These are phyloP conservation scores for Notarius lentiginosus DNA, from an alignment of 2,113 vertebrate genomes.

Conservation along the genomic window DNA sequence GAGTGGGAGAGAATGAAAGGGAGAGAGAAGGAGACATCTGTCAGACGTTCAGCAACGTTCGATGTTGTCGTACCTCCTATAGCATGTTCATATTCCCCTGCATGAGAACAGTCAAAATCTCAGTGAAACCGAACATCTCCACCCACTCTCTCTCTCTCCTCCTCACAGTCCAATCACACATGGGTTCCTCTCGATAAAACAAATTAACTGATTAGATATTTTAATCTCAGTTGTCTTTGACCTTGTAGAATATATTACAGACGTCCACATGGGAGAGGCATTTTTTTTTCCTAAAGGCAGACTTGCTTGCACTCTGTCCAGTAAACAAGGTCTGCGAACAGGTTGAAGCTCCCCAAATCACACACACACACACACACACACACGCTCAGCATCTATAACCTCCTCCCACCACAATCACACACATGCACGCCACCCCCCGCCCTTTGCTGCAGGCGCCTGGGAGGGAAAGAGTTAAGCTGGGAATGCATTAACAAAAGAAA, in stretches of 20 bases:
- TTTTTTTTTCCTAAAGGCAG: conserved; percentile 65
- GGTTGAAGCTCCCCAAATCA: conserved; percentile 62
- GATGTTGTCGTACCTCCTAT: conserved; percentile 62
- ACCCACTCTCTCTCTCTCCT: conserved; percentile 36
- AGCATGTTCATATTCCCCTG: conserved; percentile 68
- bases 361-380: conserved; percentile 42
- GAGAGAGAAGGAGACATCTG: conserved; percentile 61
- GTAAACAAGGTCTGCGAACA: conserved; percentile 65
- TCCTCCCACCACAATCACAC: conserved; percentile 43
- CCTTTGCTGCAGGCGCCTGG: conserved; percentile 63
- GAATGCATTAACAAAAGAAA: conserved; percentile 99
- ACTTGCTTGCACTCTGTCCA: conserved; percentile 63
- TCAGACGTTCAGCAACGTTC: conserved; percentile 75
- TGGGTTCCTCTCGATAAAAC: conserved; percentile 81
- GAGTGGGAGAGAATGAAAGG: conserved; percentile 50
- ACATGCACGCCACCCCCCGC: not conserved
- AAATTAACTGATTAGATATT: conserved; percentile 84
- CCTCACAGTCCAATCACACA: conserved; percentile 72
- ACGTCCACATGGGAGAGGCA: conserved; percentile 71
- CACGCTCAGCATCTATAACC: conserved; percentile 13
- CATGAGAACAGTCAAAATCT: conserved; percentile 74
- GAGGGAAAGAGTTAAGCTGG: conserved; percentile 78
- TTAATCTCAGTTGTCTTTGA: conserved; percentile 83
- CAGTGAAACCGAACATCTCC: conserved; percentile 62
- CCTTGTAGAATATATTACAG: conserved; percentile 80